These are phyloP conservation scores for Paramormyrops kingsleyae DNA, from an alignment of 2,113 vertebrate genomes.

Conservation along the genomic window DNA sequence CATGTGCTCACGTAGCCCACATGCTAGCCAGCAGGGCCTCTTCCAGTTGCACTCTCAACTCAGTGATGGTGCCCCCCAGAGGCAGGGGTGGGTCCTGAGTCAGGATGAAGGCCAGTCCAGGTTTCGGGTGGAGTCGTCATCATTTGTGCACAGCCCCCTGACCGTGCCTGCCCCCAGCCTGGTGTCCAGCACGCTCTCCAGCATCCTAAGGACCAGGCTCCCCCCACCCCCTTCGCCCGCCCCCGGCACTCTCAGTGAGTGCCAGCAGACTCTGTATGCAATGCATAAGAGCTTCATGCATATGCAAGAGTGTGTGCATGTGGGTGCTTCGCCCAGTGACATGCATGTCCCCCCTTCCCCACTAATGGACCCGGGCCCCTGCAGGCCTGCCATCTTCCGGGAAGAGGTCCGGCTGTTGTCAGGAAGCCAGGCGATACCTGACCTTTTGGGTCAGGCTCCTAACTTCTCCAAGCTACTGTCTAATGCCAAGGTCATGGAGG, in stretches of 20 bases:
- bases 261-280: conserved; percentile 50
- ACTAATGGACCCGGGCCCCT: conserved; percentile 66
- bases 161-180: conserved; percentile 47
- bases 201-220: conserved; percentile 42
- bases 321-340: conserved; percentile 59
- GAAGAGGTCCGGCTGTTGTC: conserved; percentile 74
- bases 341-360: conserved; percentile 66
- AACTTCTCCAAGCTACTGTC: conserved; percentile 79
- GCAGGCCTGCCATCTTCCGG: conserved; percentile 61
- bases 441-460: conserved; percentile 65
- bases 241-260: conserved; percentile 45
- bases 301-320: conserved; percentile 71
- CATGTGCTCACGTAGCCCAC: conserved; percentile 52
- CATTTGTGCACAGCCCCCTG: conserved; percentile 51
- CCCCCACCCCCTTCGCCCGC: background rate
- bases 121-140: conserved; percentile 52
- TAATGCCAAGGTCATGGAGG: conserved; percentile 78
- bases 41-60: conserved; percentile 34
- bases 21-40: conserved; percentile 44
- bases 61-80: conserved; percentile 18
- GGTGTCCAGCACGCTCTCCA: conserved; percentile 48
- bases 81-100: conserved; percentile 47
- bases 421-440: conserved; percentile 66
- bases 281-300: conserved; percentile 51
- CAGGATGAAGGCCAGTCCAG: conserved; percentile 47